Base-by-base conservation (phyloP, 92 coral and sea anemone genomes). In the Diadumene lineata region DNA sequence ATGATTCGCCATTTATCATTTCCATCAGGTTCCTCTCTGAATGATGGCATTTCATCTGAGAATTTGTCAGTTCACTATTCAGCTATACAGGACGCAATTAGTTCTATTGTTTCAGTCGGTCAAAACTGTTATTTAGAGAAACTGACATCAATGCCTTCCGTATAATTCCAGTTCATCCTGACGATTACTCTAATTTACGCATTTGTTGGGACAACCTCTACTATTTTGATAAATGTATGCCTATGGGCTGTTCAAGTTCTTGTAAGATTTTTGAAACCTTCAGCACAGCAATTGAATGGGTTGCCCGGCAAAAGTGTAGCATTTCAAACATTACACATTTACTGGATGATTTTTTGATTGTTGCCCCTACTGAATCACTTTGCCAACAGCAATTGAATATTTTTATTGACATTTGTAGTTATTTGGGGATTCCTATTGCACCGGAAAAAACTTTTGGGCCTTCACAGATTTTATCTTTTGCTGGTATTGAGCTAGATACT, bases 101-200 rank as follows among this genome's bases (percentile, higher is more conserved):
- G 50, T 21, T 75, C 75, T 0, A 56, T 80, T 13, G 80, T 80
- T 44, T 64, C 31, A 11, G 62, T 50, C 4, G 90, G 90, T 7
- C 50, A 28, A 25, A 74, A 73, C 30, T 80, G 79, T 75, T 85
- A 74, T 62, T 32, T 85, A 24, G 86, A 4, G 75, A 80, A 69
- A 85, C 85, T 0, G 89, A 85, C 78, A 80, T 85, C 17, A 85
- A 83, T 56, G 82, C 90, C 0, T 81, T 81, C 71, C 73, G 90
- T 25, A 81, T 86, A 23, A 68, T 86, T 33, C 83, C 87, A n/a
- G 75, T 81, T 17, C 72, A 65, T 38, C 76, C 86, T 18, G 56
- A 53, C 7, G 90, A 86, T 55, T 86, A 86, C 32, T 68, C 56
- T 61, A 51, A 75, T 4, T 67, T 85, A 17, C 82, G 90, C 15